phyloP scores from a whole-genome alignment of 2,113 vertebrate species.

The Ivindomyrus marchei region DNA sequence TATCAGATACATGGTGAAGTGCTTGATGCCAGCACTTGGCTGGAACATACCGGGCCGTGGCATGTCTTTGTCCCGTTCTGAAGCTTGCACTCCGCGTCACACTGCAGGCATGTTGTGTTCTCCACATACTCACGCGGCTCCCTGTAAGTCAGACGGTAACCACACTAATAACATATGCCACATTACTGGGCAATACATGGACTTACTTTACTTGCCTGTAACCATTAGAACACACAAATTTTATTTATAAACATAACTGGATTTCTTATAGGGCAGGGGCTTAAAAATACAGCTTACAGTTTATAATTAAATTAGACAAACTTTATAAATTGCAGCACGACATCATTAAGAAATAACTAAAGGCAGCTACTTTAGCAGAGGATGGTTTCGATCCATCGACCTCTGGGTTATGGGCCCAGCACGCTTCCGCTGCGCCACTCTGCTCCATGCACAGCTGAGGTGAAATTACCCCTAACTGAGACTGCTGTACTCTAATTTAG shows the following conservation, averaged over 20 bases:
- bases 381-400: neutral
- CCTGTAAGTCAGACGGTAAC: slow-evolving; percentile 40
- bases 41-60: slow-evolving; percentile 63
- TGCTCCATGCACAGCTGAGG: fast-evolving
- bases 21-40: neutral
- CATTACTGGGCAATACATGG: neutral
- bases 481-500: neutral
- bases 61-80: slow-evolving; percentile 57
- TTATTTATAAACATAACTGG: neutral
- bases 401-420: neutral
- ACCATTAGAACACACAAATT: neutral
- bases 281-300: neutral
- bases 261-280: neutral
- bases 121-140: slow-evolving; percentile 65
- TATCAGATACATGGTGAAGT: neutral
- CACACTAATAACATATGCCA: neutral
- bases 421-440: neutral
- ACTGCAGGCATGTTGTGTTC: slow-evolving; percentile 60
- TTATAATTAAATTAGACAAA: neutral
- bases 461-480: neutral
- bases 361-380: too few species aligned
- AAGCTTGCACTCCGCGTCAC: slow-evolving; percentile 68
- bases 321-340: neutral
- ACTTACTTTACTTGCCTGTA: neutral
- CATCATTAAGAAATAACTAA: neutral